Evolutionary conservation across 2,888 invertebrate genomes (phyloP).

Genomic region (Helobdella robusta): DNA sequence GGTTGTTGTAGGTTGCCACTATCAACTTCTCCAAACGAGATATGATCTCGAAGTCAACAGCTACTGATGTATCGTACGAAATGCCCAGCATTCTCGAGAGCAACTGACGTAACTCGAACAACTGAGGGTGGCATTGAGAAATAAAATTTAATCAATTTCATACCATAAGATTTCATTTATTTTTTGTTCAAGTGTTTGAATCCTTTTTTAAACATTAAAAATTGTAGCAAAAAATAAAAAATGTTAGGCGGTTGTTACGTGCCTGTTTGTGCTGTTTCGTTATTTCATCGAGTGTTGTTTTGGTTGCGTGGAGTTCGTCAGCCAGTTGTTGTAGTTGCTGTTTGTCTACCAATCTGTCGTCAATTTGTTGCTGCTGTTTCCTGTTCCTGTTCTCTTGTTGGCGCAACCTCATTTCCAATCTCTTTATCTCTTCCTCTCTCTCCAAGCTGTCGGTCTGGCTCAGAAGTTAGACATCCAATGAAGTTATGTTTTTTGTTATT

Average conservation of each 20-base stretch:
- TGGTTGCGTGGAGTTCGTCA: constrained; percentile 47
- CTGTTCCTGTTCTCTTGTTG: constrained; percentile 43
- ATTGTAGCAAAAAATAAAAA: no score
- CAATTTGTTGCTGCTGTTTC: constrained; percentile 45
- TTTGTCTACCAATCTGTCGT: constrained; percentile 41
- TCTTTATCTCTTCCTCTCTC: constrained; percentile 45
- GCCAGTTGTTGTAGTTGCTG: constrained; percentile 46
- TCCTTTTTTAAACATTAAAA: no score
- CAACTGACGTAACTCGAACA: constrained; percentile 48
- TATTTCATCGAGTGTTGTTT: constrained; percentile 42
- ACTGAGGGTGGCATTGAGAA: constrained; percentile 37
- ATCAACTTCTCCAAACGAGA: constrained; percentile 49
- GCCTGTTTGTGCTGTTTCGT: constrained; percentile 47
- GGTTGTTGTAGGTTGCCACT: constrained; percentile 45
- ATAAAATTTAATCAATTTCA: no score
- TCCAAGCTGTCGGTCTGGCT: constrained; percentile 37
- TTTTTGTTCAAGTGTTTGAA: no score
- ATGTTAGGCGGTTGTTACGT: no score
- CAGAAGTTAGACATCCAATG: not conserved
- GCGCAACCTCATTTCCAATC: constrained; percentile 41
- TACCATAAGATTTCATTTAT: no score
- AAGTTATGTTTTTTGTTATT: not conserved
- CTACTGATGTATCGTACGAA: constrained; percentile 47
- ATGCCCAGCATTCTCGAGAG: constrained; percentile 50
- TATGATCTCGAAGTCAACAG: constrained; percentile 51